A percentile compares a stretch with the other conserved stretches of the same genome.
Conservation (phyloP, 2,888 invertebrate genomes). For the Fissipunctia ypsillon region DNA sequence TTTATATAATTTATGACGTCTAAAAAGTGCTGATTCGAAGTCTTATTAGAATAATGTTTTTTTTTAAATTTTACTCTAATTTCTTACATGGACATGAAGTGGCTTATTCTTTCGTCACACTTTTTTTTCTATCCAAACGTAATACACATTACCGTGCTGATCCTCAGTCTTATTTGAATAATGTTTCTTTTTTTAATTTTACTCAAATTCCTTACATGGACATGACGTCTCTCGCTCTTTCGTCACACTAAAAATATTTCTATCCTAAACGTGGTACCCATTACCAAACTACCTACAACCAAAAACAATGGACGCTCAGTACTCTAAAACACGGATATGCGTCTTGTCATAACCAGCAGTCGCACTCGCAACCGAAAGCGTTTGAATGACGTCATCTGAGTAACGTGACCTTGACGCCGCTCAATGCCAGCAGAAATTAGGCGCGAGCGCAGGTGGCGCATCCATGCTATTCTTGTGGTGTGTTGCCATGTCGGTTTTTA, state of each 20-base stretch:
- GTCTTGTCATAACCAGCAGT: conserved; percentile 66
- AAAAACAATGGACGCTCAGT: conserved; percentile 41
- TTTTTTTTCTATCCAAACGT: neutral
- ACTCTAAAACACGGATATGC: conserved; percentile 72
- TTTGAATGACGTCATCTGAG: conserved; percentile 83
- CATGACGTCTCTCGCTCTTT: neutral
- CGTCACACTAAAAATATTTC: neutral
- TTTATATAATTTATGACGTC: no score
- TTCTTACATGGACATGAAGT: neutral
- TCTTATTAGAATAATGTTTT: neutral
- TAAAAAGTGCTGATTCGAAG: no score
- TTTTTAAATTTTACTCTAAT: neutral
- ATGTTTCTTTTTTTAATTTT: neutral
- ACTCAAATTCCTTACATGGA: neutral
- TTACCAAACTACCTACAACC: neutral
- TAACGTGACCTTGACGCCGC: conserved; percentile 82
- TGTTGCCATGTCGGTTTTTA: conserved; percentile 64
- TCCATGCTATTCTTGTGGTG: conserved; percentile 76
- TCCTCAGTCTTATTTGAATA: neutral
- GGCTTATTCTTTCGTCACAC: neutral
- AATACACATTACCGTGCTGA: neutral
- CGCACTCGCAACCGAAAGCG: conserved; percentile 65
- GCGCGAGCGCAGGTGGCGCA: conserved; percentile 73
- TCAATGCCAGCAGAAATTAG: conserved; percentile 88
- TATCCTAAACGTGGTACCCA: neutral